phyloP scores from a whole-genome alignment of 2,797 vertebrate genomes.

The Rallus crepitans region DNA sequence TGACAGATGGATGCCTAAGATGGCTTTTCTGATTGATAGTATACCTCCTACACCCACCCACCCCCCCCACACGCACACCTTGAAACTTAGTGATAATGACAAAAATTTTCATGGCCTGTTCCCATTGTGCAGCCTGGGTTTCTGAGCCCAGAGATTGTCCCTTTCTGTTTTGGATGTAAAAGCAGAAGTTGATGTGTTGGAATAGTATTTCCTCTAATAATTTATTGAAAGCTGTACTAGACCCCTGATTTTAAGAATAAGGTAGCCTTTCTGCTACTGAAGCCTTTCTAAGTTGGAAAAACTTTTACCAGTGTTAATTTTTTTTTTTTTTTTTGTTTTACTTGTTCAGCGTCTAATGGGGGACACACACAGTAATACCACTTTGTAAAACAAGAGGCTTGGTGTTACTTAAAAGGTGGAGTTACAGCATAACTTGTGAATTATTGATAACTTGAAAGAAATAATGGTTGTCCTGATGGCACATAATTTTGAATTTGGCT shows the following conservation, averaged over 20 bases:
- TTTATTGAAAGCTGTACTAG: neutral
- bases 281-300: constrained; percentile 34
- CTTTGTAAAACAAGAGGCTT: constrained; percentile 42
- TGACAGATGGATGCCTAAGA: neutral
- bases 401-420: constrained; percentile 15
- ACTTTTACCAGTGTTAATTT: constrained; percentile 30
- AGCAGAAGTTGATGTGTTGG: neutral
- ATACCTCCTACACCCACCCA: no score
- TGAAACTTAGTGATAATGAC: neutral
- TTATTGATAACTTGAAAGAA: constrained; percentile 37
- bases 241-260: neutral
- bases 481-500: neutral
- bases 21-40: neutral
- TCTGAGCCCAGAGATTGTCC: neutral
- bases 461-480: constrained; percentile 15
- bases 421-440: constrained; percentile 15
- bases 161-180: neutral
- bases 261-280: constrained; percentile 20
- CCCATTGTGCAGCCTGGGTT: neutral
- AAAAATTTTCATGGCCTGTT: neutral
- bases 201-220: neutral
- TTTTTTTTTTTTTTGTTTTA: constrained; percentile 43
- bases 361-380: neutral
- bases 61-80: neutral
- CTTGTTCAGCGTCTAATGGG: constrained; percentile 34